Conservation (phyloP, 1,140 invertebrate species). For the Drosophila bipectinata region DNA sequence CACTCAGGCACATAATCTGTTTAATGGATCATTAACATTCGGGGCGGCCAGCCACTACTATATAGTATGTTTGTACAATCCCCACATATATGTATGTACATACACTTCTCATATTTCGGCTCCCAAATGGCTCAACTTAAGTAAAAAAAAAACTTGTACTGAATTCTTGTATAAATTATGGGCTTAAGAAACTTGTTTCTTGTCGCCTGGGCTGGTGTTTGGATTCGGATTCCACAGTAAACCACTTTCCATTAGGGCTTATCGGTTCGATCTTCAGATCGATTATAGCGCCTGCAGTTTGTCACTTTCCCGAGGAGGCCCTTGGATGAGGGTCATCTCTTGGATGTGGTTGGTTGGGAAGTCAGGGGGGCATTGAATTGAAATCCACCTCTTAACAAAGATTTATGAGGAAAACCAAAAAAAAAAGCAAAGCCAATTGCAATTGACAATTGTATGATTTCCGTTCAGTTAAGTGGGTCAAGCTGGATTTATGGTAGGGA, state of each 20-base stretch:
- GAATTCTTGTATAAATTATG: conserved; percentile 72
- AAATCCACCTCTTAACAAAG: conserved; percentile 62
- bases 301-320: conserved; percentile 28
- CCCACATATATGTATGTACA: background rate
- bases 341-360: background rate
- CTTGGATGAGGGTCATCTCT: conserved; percentile 27
- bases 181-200: conserved; percentile 67
- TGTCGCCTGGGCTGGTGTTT: conserved; percentile 15
- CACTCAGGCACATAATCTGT: conserved; percentile 72
- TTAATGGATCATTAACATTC: conserved; percentile 81
- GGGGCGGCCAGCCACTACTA: conserved; percentile 40
- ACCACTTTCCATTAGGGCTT: conserved; percentile 46
- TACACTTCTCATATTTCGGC: conserved; percentile 42
- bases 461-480: conserved; percentile 50
- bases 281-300: conserved; percentile 45
- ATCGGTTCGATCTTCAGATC: conserved; percentile 30
- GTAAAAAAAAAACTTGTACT: conserved; percentile 42
- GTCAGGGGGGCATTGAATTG: conserved; percentile 47
- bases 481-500: background rate
- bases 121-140: conserved; percentile 46
- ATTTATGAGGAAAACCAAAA: conserved; percentile 55
- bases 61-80: conserved; percentile 11
- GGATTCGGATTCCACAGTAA: conserved; percentile 16
- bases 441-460: conserved; percentile 75
- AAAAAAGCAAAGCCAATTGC: conserved; percentile 40